Conservation (phyloP, 2,797 vertebrate species). For the Ptychobarbus kaznakovi region DNA sequence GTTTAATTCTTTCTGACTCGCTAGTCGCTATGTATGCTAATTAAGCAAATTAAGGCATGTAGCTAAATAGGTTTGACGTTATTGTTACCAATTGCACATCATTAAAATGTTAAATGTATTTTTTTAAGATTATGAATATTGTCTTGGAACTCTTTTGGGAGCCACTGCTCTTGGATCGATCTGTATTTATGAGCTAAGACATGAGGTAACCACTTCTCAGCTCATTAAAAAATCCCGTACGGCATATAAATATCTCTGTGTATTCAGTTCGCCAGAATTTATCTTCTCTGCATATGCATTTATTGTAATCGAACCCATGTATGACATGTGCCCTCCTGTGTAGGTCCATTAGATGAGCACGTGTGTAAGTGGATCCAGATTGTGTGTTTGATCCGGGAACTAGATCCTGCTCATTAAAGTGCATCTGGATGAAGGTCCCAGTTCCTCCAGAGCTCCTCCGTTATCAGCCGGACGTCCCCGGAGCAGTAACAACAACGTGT, state of each 20-base stretch:
- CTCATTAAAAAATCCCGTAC: neutral
- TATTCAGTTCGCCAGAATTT: neutral
- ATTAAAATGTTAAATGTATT: neutral
- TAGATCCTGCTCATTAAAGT: constrained; percentile 8
- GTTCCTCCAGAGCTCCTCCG: neutral
- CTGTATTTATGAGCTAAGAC: neutral
- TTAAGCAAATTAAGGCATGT: neutral
- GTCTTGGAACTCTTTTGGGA: neutral
- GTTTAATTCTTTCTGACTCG: neutral
- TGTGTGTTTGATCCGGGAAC: neutral
- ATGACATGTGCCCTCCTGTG: neutral
- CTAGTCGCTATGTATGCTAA: neutral
- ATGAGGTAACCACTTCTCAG: neutral
- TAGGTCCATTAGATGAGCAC: neutral
- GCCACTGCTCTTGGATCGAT: neutral
- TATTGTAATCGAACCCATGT: neutral
- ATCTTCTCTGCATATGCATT: neutral
- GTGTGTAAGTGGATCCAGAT: neutral
- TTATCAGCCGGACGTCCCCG: neutral
- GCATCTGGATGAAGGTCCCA: neutral
- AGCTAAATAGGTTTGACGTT: neutral
- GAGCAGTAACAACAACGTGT: neutral
- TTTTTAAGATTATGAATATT: neutral
- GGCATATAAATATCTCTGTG: neutral
- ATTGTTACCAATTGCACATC: neutral